Base-by-base conservation (phyloP, 2,113 vertebrate genomes). In the Eretmochelys imbricata region DNA sequence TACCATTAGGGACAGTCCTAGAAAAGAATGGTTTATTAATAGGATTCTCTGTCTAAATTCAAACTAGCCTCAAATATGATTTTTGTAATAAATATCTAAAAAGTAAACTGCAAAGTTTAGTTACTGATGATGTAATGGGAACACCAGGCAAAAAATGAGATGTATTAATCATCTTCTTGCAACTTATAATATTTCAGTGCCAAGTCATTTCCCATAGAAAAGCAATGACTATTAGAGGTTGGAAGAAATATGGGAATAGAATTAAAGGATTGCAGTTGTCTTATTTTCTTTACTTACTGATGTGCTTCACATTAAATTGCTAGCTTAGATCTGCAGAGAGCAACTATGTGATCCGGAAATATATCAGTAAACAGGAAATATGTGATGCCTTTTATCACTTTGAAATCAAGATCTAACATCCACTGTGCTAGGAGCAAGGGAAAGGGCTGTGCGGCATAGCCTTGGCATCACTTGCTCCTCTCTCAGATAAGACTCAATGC, bases 171-270 rank as follows among this genome's bases (percentile, higher is more conserved):
- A 96, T 95, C 90, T 54, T 94, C 49, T 93, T 80, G 22, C 49
- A 95, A 85, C 88, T 95, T 95, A 89, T 35, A 93, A 80, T 94
- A 93, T 90, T 97, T 94, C n/a, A 90, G 51, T 84, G 53, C 49
- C 83, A 97, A 93, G 93, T 22, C 12, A 84, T 86, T 96, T 96
- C 81, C 93, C 89, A 92, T 51, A 72, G 85, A 78, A 91, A 95
- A 94, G 78, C 20, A 53, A 85, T 80, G 65, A 88, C 88, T 89
- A 42, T 57, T 92, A 89, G 46, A 94, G 92, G 78, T 5, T 93
- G 51, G 72, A 88, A 92, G 86, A 85, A 25, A 53, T 81, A 50
- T 69, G n/a, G 53, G 55, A 85, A 55, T 31, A 86, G 46, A 94
- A 95, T 65, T 92, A 83, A 94, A 57, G 14, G 25, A 87, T 89